A percentile compares a stretch with the other conserved stretches of the same genome.
These are phyloP conservation scores for Phaonia tiefii DNA, from an alignment of 2,888 invertebrate genomes.

Conservation along the genomic window DNA sequence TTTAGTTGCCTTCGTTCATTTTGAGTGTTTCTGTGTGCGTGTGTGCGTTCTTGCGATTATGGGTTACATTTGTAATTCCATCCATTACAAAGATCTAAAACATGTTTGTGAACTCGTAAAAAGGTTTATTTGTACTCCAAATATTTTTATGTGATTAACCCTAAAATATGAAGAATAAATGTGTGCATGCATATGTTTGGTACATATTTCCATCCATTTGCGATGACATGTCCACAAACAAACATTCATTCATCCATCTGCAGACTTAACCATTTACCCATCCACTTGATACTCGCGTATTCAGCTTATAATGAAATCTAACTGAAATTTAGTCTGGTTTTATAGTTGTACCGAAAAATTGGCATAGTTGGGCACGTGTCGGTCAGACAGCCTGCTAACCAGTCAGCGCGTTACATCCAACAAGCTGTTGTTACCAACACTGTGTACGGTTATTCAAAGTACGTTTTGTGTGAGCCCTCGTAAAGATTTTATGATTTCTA, in stretches of 20 bases:
- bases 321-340: conserved; percentile 43
- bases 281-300: conserved; percentile 25
- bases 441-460: background rate
- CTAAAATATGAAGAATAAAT: background rate
- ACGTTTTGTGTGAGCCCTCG: background rate
- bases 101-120: conserved; percentile 47
- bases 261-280: background rate
- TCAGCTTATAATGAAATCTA: conserved; percentile 49
- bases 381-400: conserved; percentile 33
- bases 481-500: conserved; percentile 22
- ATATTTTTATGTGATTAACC: conserved; percentile 38
- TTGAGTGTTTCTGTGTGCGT: background rate
- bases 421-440: conserved; percentile 41
- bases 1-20: no score
- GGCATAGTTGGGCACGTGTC: conserved; percentile 53
- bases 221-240: background rate
- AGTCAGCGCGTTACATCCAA: conserved; percentile 14
- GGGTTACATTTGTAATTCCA: conserved; percentile 45
- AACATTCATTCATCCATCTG: background rate
- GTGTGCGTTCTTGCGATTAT: background rate
- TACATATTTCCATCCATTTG: conserved; percentile 4
- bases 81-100: conserved; percentile 42
- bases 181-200: background rate
- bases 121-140: conserved; percentile 25
- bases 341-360: conserved; percentile 47